Evolutionary conservation across 2,113 vertebrate species (phyloP), one percentile per base, ranked within the genome.

Genomic region (human (Homo sapiens)): DNA sequence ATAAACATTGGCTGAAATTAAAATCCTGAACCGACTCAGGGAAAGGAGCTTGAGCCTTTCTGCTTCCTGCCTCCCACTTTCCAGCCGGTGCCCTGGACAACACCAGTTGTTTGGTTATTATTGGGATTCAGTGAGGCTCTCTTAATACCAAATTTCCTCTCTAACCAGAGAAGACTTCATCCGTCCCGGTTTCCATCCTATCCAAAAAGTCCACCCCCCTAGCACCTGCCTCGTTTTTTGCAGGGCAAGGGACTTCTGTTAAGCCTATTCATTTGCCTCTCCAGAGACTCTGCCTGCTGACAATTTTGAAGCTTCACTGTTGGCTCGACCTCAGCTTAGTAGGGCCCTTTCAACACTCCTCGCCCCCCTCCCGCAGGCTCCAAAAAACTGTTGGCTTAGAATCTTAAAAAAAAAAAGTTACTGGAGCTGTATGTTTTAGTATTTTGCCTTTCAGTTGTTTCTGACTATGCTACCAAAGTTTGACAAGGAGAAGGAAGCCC

Each of bases 31-130:
- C 95, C 38, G 7, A 79, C 92, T 20, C 93, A 35, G 64, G 70
- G 30, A n/a, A 81, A 20, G 27, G 48, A 81, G 75, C 38, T 38
- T 48, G 93, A 96, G 93, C 94, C 95, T 38, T 72, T 66, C 50
- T 13, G 4, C 96, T 97, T 97, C 97, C 97, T 96, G 97, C 97
- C 90, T 93, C 97, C 97, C 96, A 89, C 98, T 76, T 52, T 78
- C 66, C 97, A 18, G 94, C 81, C n/a, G 45, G 38, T 40, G 78
- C 59, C 52, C 66, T 57, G 89, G 89, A 80, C 68, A 61, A 0
- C 59, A 68, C 93, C 97, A 93, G 89, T 78, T 92, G 94, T 92
- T 25, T 38, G 79, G 85, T 84, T 96, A 94, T 79, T 92, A 73
- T 11, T 66, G 94, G 97, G 81, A 35, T 66, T 72, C 57, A 7